These are phyloP conservation scores for Mastomys coucha DNA, from an alignment of 2,113 vertebrate genomes.

Conservation along the genomic window DNA sequence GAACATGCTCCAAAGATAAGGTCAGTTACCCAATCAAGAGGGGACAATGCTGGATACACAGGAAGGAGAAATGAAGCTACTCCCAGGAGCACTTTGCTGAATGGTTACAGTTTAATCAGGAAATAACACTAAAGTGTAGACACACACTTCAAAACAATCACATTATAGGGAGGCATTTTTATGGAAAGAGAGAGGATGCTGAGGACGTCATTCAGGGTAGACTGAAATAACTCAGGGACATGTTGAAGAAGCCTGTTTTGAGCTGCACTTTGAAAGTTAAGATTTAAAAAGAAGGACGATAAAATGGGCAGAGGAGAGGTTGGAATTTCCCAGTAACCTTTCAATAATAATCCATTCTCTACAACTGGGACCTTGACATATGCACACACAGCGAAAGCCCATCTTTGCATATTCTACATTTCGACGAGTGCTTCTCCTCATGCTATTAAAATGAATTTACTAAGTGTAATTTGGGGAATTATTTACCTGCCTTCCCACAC, in stretches of 20 bases:
- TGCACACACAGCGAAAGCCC: neutral
- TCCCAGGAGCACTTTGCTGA: neutral
- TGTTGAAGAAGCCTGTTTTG: neutral
- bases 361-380: neutral
- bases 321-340: neutral
- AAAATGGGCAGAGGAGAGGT: neutral
- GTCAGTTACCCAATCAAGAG: neutral
- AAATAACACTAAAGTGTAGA: neutral
- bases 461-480: neutral
- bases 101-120: neutral
- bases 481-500: constrained; percentile 9
- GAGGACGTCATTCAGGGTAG: neutral
- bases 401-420: neutral
- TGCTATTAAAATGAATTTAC: neutral
- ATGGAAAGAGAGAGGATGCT: neutral
- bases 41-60: neutral
- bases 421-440: neutral
- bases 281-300: neutral
- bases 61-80: neutral
- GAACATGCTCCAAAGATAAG: neutral
- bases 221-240: constrained; percentile 22
- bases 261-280: neutral
- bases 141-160: neutral
- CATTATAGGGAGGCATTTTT: constrained; percentile 3
- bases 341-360: neutral